phyloP scores from a whole-genome alignment of 2,113 vertebrate genomes.

The Alligator mississippiensis region DNA sequence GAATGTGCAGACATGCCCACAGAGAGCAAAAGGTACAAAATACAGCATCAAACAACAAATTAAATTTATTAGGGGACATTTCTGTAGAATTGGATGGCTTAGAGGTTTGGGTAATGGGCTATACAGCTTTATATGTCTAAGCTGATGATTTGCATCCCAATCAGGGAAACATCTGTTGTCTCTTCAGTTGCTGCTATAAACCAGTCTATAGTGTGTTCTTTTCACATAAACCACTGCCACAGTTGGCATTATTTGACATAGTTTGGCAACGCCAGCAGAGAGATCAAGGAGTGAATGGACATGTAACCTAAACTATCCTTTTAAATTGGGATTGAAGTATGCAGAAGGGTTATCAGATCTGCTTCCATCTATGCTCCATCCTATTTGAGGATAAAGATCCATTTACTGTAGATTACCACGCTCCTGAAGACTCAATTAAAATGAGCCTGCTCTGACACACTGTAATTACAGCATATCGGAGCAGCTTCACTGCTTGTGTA shows the following conservation, averaged over 20 bases:
- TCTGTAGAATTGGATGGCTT: too few relatives aligned
- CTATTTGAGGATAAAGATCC: neutral
- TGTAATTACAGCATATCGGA: too few relatives aligned
- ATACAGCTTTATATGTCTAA: neutral
- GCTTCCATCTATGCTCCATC: neutral
- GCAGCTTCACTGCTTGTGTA: too few relatives aligned
- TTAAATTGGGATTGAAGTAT: neutral
- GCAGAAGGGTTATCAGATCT: rapidly evolving
- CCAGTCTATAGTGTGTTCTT: neutral
- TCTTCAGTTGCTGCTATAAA: neutral
- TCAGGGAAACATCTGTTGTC: neutral
- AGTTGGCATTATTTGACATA: neutral
- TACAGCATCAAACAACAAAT: too few relatives aligned
- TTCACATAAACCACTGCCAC: neutral
- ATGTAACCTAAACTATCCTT: neutral
- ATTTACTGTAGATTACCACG: neutral
- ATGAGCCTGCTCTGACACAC: too few relatives aligned
- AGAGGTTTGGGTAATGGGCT: too few relatives aligned
- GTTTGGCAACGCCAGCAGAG: neutral
- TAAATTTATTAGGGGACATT: too few relatives aligned
- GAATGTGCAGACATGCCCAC: too few relatives aligned
- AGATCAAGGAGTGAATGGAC: neutral
- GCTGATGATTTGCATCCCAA: neutral
- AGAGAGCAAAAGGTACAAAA: too few relatives aligned
- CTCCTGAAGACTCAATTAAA: too few relatives aligned